Conservation (phyloP, 2,113 vertebrate genomes). For the Podarcis muralis region DNA sequence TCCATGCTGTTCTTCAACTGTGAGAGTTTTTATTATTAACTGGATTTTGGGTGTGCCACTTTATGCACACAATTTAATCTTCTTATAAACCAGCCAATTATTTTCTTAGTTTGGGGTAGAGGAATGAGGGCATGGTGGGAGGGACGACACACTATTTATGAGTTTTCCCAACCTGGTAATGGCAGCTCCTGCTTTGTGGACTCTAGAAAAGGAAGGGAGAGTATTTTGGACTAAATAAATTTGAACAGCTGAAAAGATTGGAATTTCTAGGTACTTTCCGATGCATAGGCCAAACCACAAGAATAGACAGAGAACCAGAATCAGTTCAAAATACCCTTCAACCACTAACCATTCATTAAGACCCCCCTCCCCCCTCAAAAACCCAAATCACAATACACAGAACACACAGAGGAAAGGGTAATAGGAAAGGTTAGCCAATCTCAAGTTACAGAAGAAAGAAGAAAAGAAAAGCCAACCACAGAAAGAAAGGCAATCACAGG, state of each 20-base stretch:
- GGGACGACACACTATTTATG: not conserved
- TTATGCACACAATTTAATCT: not conserved
- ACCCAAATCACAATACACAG: constrained; percentile 21
- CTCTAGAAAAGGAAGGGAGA: not conserved
- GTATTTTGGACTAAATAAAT: not conserved
- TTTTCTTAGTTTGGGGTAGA: not conserved
- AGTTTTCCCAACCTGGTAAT: not conserved
- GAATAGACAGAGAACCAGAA: not conserved
- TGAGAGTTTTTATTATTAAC: not conserved
- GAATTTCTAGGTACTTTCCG: constrained; percentile 15
- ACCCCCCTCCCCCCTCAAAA: not conserved
- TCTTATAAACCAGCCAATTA: not conserved
- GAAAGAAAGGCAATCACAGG: constrained; percentile 65
- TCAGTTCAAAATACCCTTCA: not conserved
- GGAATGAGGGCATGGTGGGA: not conserved
- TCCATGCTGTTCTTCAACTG: not conserved
- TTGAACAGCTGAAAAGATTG: not conserved
- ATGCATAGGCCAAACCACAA: not conserved
- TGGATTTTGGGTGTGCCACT: not conserved
- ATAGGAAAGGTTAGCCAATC: constrained; percentile 64
- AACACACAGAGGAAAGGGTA: constrained; percentile 39
- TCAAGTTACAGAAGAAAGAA: constrained; percentile 62
- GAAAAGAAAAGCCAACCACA: constrained; percentile 64
- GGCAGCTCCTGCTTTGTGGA: not conserved
- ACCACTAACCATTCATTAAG: not conserved